Percentiles rank a stretch among this genome's conserved stretches.
Evolutionary conservation across 2,888 invertebrate genomes (phyloP).

Genomic region (Leucoma salicis): DNA sequence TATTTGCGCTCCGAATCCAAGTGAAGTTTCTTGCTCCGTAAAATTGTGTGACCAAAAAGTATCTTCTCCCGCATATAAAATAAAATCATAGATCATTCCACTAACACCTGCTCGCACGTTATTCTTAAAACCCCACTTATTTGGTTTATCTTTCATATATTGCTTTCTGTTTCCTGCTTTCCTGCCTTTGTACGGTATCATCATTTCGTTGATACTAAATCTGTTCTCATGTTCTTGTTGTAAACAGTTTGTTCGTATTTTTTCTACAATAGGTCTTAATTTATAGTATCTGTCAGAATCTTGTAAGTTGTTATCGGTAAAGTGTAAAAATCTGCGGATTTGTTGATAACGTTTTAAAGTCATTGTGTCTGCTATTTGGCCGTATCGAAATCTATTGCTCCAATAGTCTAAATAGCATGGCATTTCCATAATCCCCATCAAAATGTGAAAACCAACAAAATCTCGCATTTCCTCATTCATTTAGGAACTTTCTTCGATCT

Average conservation of each 20-base stretch:
- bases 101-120: conserved; percentile 38
- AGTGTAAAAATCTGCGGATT: conserved; percentile 34
- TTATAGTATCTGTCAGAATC: conserved; percentile 13
- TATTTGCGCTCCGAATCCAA: conserved; percentile 19
- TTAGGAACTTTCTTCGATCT: conserved; percentile 23
- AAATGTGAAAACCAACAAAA: neutral
- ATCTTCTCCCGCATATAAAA: conserved; percentile 12
- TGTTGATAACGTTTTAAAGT: conserved; percentile 31
- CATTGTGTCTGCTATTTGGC: conserved; percentile 32
- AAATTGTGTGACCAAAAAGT: conserved; percentile 7
- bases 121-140: conserved; percentile 46
- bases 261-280: conserved; percentile 24
- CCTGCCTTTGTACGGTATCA: conserved; percentile 45
- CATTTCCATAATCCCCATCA: conserved; percentile 35
- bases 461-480: too few relatives aligned
- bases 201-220: conserved; percentile 46
- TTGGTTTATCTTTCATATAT: conserved; percentile 42
- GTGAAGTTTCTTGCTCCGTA: conserved; percentile 2
- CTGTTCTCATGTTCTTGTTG: conserved; percentile 24
- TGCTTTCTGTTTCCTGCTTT: conserved; percentile 40
- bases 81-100: conserved; percentile 47
- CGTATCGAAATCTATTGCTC: conserved; percentile 18
- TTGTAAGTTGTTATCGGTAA: conserved; percentile 28
- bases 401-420: conserved; percentile 31
- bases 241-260: conserved; percentile 30